Base-by-base conservation (phyloP, 2,113 vertebrate genomes). In the Thalassoma bifasciatum region DNA sequence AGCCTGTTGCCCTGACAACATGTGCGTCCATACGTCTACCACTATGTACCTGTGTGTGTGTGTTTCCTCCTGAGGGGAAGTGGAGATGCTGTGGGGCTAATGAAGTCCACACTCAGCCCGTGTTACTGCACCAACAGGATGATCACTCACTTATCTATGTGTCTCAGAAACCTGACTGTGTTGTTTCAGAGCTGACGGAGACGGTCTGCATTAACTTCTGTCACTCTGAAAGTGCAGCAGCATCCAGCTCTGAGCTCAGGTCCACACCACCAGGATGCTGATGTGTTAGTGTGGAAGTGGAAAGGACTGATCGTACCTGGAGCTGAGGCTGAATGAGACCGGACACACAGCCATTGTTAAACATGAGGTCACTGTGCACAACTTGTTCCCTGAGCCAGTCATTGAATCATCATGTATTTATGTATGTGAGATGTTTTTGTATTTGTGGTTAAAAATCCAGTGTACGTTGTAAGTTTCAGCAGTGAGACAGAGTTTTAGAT, bases 71-170 rank as follows among this genome's bases (percentile, higher is more conserved):
- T 37, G 26, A 57, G 38, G 50, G 59, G 59, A 38, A 66, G 37
- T 21, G 51, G 46, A 44, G 60, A 61, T 24, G 62, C n/a, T 22
- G 16, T 51, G 72, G 53, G 47, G 52, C 21, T 64, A 21, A 44
- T 10, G 9, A 14, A 47, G 62, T 72, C 60, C n/a, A 36, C 50
- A 36, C 12, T 65, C n/a, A 75, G 69, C 78, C 67, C 54, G 38
- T 56, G 22, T 64, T 50, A 13, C 79, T 73, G 72, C 84, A 69
- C 61, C 54, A 85, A 83, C 84, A 85, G 84, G 82, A 85, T 68
- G 79, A 81, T 42, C 60, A 16, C 24, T 75, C 46, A 54, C 75
- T 79, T 60, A 60, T 82, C 75, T 68, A 26, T 36, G 42, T 4
- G 5, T 30, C 67, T 68, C 76, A 59, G 52, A 9, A 30, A 30